These are phyloP conservation scores for Clunio marinus DNA, from an alignment of 2,888 invertebrate species.

Conservation along the genomic window DNA sequence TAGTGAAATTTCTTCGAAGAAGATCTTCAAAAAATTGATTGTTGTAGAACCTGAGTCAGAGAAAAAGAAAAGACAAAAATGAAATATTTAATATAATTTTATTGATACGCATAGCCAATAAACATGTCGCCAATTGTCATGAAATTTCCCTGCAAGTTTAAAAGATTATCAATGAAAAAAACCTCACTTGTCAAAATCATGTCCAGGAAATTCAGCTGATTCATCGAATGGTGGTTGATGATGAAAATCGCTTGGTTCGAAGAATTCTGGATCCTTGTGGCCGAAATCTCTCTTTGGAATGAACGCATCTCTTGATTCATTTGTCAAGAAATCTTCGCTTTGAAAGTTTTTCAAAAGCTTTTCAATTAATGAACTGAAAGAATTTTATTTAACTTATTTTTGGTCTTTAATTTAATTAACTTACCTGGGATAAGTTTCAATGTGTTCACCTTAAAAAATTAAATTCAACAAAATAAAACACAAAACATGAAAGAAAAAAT, in stretches of 20 bases:
- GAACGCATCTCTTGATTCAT: not conserved
- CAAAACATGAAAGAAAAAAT: not conserved
- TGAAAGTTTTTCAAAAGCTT: conserved; percentile 12
- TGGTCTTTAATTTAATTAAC: not conserved
- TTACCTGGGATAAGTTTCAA: conserved; percentile 24
- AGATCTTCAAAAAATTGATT: no score
- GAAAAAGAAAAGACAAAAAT: no score
- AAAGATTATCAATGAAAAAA: no score
- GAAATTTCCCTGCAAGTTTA: no score
- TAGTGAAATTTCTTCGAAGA: no score
- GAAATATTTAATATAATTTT: no score
- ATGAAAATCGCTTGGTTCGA: not conserved
- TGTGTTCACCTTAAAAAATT: not conserved
- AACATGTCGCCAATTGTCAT: no score
- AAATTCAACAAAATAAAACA: not conserved
- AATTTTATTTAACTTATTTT: not conserved
- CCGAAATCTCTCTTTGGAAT: not conserved
- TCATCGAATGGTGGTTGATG: no score
- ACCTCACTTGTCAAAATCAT: no score
- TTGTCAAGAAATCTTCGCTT: not conserved
- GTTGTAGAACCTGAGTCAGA: no score
- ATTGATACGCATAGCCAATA: no score
- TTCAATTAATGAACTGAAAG: conserved; percentile 11
- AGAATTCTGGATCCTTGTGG: not conserved
- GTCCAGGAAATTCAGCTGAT: no score